Evolutionary conservation across 2,797 vertebrate species (phyloP).

Genomic region (Antrozous pallidus): DNA sequence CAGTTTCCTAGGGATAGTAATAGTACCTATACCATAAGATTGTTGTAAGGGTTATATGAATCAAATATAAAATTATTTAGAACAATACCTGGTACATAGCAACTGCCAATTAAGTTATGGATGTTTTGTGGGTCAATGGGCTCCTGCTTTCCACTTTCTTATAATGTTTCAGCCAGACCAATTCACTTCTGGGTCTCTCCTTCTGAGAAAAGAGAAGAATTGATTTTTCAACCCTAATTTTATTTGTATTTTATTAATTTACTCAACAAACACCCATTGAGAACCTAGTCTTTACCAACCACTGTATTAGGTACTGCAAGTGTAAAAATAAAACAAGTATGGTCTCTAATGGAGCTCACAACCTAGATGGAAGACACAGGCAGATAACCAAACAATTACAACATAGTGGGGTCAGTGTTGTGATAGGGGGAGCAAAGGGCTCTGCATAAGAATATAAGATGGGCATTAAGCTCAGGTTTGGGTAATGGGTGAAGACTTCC

Average conservation of each 20-base stretch:
- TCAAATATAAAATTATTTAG: neutral
- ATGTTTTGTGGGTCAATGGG: neutral
- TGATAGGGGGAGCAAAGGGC: neutral
- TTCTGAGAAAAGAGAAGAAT: neutral
- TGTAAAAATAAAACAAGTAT: neutral
- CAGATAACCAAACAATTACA: neutral
- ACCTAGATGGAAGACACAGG: neutral
- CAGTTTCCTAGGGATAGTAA: neutral
- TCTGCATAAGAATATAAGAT: neutral
- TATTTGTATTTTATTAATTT: neutral
- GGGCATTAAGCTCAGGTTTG: neutral
- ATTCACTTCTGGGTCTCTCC: neutral
- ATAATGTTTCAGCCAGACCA: neutral
- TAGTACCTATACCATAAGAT: neutral
- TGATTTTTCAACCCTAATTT: neutral
- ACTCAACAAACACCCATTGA: neutral
- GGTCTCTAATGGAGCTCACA: neutral
- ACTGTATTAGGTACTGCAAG: neutral
- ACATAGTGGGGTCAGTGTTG: neutral
- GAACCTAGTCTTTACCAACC: neutral
- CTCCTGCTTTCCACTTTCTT: neutral
- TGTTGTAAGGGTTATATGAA: slow-evolving; percentile 16
- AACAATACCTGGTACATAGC: neutral
- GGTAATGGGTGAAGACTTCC: neutral
- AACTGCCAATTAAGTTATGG: neutral